These are phyloP conservation scores for Tyrannus savana DNA, from an alignment of 2,113 vertebrate species.

Conservation along the genomic window DNA sequence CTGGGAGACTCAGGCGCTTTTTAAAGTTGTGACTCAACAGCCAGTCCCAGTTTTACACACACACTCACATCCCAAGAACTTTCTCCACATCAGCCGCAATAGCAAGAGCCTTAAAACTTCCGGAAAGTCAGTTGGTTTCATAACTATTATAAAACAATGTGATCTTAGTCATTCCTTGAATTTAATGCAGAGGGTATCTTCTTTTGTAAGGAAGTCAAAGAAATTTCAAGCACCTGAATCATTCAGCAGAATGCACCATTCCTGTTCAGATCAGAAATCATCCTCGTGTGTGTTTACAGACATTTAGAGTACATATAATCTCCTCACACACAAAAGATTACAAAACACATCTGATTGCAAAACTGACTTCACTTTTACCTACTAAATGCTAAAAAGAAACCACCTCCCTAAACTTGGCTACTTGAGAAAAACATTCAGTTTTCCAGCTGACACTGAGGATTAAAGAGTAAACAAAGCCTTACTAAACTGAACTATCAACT, in stretches of 20 bases:
- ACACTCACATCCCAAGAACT: constrained; percentile 80
- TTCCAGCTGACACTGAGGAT: not conserved
- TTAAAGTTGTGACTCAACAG: constrained; percentile 82
- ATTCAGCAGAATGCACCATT: not conserved
- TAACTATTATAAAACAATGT: not conserved
- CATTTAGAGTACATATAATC: not conserved
- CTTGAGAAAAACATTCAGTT: not conserved
- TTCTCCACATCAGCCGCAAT: constrained; percentile 78
- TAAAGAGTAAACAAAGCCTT: constrained; percentile 14
- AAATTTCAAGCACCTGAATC: not conserved
- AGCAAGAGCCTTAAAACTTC: constrained; percentile 69
- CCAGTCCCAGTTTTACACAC: constrained; percentile 83
- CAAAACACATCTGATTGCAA: not conserved
- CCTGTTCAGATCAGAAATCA: not conserved
- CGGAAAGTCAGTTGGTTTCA: not conserved
- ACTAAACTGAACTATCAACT: not conserved
- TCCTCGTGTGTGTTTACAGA: not conserved
- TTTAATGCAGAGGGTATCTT: not conserved
- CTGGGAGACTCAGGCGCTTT: constrained; percentile 84
- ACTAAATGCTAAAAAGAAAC: not conserved
- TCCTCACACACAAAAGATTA: not conserved
- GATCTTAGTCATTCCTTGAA: not conserved
- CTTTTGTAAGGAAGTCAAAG: not conserved
- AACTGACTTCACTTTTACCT: constrained; percentile 4
- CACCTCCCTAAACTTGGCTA: not conserved